A percentile compares a stretch with the other conserved stretches of the same genome.
phyloP scores from a whole-genome alignment of 2,888 invertebrate species.

The Philereme transversata region DNA sequence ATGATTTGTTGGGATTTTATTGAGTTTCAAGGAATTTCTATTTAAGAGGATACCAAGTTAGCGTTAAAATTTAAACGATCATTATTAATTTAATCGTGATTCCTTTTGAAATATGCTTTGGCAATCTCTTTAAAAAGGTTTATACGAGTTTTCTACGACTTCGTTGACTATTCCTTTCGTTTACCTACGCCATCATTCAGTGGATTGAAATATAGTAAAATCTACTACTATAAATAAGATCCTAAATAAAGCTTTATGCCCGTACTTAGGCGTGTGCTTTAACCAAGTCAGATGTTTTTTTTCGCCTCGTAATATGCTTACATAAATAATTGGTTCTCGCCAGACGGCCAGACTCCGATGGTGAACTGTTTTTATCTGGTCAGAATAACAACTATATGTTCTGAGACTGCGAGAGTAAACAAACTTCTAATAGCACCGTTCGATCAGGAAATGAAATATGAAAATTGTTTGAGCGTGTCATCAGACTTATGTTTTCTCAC shows the following conservation, averaged over 20 bases:
- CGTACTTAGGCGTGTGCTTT: background rate
- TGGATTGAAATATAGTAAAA: background rate
- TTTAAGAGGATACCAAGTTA: background rate
- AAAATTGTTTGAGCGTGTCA: too few species aligned
- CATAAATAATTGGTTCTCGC: conserved; percentile 13
- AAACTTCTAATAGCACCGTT: background rate
- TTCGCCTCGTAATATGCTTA: conserved; percentile 14
- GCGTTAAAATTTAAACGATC: background rate
- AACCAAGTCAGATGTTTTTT: conserved; percentile 4
- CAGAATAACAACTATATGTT: conserved; percentile 5
- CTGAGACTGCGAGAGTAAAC: background rate
- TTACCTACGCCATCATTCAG: background rate
- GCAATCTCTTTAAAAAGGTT: too few species aligned
- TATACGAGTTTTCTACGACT: too few species aligned
- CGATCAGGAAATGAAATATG: too few species aligned
- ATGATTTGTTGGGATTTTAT: background rate
- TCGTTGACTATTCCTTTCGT: too few species aligned
- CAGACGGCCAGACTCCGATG: conserved; percentile 2
- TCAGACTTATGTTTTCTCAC: too few species aligned
- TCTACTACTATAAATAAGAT: background rate
- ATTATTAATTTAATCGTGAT: too few species aligned
- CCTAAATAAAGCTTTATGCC: background rate
- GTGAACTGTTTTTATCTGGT: background rate
- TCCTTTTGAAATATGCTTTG: too few species aligned
- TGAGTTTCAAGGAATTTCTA: background rate